A percentile compares a stretch with the other conserved stretches of the same genome.
Conservation (phyloP, 2,113 vertebrate species). For the Pseudorasbora parva region DNA sequence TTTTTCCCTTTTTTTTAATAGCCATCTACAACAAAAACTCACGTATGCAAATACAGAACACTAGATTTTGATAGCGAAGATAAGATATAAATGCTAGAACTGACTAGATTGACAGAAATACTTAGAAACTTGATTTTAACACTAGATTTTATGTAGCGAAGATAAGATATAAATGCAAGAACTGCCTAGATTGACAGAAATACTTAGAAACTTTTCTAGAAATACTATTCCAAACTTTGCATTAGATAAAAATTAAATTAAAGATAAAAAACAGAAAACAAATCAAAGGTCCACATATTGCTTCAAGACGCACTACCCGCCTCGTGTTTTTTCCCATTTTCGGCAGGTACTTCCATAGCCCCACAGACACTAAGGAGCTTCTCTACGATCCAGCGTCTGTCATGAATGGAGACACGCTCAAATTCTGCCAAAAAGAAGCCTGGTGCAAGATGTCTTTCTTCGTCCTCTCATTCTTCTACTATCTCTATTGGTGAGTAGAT, state of each 20-base stretch:
- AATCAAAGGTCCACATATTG: not conserved
- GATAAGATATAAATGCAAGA: no score
- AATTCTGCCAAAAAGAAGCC: conserved; percentile 97
- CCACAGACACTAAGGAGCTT: conserved; percentile 92
- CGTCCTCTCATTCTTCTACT: conserved; percentile 98
- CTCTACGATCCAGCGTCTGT: conserved; percentile 93
- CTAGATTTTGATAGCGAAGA: no score
- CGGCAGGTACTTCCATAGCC: conserved; percentile 95
- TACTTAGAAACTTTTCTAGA: no score
- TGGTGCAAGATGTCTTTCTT: conserved; percentile 99
- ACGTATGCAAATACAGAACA: no score
- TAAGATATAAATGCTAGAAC: no score
- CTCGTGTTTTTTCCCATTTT: conserved; percentile 70
- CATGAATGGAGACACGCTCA: conserved; percentile 95
- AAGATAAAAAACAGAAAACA: not conserved
- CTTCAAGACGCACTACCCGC: conserved; percentile 67
- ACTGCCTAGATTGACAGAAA: not conserved
- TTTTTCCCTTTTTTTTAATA: no score
- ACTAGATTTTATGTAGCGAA: no score
- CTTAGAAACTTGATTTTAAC: no score
- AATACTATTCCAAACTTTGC: not conserved
- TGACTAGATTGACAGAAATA: no score
- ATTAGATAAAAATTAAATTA: not conserved
- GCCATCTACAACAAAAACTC: no score
- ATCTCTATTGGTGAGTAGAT: conserved; percentile 94